Conservation (phyloP, 2,113 vertebrate species). For the Sisor rabdophorus region DNA sequence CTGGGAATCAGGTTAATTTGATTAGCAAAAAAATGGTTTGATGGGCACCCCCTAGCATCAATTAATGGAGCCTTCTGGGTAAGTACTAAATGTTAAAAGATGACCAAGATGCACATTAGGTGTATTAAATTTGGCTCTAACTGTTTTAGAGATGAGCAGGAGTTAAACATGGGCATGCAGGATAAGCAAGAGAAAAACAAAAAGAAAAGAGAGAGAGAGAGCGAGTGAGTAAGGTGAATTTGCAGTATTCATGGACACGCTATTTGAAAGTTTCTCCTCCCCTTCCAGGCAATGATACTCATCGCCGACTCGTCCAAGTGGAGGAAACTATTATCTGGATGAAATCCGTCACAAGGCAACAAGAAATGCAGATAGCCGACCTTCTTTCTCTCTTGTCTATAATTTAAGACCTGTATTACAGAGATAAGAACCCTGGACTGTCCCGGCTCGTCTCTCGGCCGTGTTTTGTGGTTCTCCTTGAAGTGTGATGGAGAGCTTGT, state of each 20-base stretch:
- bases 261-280: constrained; percentile 8
- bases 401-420: constrained; percentile 31
- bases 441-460: constrained; percentile 1
- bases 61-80: background rate
- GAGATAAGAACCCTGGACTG: constrained; percentile 32
- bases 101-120: background rate
- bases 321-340: constrained; percentile 36
- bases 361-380: constrained; percentile 50
- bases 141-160: background rate
- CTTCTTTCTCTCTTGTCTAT: constrained; percentile 37
- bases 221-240: too few species aligned
- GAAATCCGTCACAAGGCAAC: constrained; percentile 63
- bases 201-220: too few species aligned
- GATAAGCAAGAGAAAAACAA: background rate
- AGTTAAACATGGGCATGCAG: constrained; percentile 10
- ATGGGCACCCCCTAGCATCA: background rate
- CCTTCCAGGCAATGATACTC: constrained; percentile 12
- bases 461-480: constrained; percentile 58
- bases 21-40: constrained; percentile 18
- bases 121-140: background rate
- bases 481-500: constrained; percentile 66
- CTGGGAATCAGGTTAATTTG: constrained; percentile 54
- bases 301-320: constrained; percentile 30
- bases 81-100: background rate
- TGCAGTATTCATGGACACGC: constrained; percentile 30